These are phyloP conservation scores for Apamea monoglypha DNA, from an alignment of 2,888 invertebrate genomes.

Conservation along the genomic window DNA sequence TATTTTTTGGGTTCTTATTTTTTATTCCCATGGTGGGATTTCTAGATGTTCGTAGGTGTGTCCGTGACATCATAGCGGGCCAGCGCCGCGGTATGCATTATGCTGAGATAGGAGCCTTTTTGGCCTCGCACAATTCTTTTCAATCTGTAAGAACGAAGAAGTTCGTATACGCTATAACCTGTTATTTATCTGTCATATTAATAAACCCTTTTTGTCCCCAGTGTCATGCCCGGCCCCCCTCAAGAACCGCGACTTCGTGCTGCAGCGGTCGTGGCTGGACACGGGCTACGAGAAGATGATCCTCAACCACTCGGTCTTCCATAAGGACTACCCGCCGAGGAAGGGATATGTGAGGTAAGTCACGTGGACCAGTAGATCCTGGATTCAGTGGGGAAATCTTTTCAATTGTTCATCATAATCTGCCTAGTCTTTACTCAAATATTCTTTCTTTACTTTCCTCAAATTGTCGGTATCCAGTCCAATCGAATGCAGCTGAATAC, in stretches of 20 bases:
- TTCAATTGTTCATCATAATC: neutral
- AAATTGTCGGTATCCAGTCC: neutral
- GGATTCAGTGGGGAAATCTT: neutral
- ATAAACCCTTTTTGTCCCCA: constrained; percentile 74
- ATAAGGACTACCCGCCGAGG: constrained; percentile 95
- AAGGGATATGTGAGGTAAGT: constrained; percentile 94
- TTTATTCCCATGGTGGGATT: too few species aligned
- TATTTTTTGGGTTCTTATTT: too few species aligned
- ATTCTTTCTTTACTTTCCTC: too few species aligned
- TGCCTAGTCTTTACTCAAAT: neutral
- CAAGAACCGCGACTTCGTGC: constrained; percentile 97
- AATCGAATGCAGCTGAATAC: neutral
- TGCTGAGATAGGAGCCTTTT: too few species aligned
- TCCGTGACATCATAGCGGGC: too few species aligned
- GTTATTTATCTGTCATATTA: neutral
- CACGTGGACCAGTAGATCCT: neutral
- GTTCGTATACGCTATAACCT: neutral
- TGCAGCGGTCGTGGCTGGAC: constrained; percentile 97
- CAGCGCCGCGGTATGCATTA: too few species aligned
- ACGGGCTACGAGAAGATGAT: constrained; percentile 96
- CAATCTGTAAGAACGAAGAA: neutral
- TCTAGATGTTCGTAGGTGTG: too few species aligned
- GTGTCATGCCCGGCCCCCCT: constrained; percentile 96
- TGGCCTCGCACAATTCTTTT: too few species aligned
- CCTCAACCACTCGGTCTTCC: constrained; percentile 97